These are phyloP conservation scores for Macrophya annulata DNA, from an alignment of 2,888 invertebrate species.

Conservation along the genomic window DNA sequence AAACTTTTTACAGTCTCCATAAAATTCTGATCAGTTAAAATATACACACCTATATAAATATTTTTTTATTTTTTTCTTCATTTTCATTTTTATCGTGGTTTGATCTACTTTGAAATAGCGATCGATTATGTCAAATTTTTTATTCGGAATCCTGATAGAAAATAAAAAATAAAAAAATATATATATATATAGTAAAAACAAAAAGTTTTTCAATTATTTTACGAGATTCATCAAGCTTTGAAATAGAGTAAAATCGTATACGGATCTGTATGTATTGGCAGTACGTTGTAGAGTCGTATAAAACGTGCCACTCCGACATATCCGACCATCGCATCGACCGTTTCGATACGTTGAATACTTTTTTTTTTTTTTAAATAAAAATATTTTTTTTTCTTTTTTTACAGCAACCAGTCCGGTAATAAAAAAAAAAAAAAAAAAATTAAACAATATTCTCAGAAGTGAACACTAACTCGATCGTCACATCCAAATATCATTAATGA, in stretches of 20 bases:
- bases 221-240: conserved; percentile 18
- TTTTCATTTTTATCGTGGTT: neutral
- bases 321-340: too few species aligned
- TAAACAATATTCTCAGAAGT: conserved; percentile 13
- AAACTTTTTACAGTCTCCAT: neutral
- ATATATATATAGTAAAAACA: neutral
- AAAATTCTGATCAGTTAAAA: neutral
- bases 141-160: neutral
- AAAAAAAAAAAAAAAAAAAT: neutral
- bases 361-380: neutral
- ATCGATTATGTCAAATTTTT: neutral
- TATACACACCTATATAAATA: too few species aligned
- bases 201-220: neutral
- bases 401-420: conserved; percentile 11
- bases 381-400: conserved; percentile 4
- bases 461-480: neutral
- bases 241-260: conserved; percentile 16
- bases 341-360: neutral
- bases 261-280: neutral
- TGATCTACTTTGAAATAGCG: neutral
- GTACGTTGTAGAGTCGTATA: conserved; percentile 1
- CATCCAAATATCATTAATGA: conserved; percentile 8
- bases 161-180: too few species aligned
- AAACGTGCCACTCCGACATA: neutral
- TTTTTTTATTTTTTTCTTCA: neutral